Evolutionary conservation across 2,888 invertebrate species (phyloP).

Genomic region (Trachelus tabidus): DNA sequence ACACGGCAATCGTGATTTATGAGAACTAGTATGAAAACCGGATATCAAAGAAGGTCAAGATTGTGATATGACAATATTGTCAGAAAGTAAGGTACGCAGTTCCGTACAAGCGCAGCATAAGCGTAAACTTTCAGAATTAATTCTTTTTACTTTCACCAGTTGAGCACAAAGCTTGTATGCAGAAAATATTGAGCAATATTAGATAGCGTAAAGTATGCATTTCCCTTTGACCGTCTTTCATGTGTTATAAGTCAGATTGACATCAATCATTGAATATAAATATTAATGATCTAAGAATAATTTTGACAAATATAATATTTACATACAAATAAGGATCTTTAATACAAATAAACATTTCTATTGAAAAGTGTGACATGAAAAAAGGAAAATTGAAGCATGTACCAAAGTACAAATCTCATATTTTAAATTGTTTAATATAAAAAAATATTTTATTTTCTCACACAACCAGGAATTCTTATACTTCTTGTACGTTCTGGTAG

Average conservation of each 20-base stretch:
- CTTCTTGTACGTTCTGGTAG: background rate
- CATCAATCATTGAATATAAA: background rate
- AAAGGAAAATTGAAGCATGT: background rate
- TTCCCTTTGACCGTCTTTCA: background rate
- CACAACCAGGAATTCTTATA: background rate
- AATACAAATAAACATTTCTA: background rate
- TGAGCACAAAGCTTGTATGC: background rate
- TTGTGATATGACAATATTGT: background rate
- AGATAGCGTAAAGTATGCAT: background rate
- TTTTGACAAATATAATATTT: background rate
- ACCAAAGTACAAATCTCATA: no score
- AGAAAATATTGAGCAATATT: background rate
- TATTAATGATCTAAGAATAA: background rate
- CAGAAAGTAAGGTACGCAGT: background rate
- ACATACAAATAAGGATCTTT: background rate
- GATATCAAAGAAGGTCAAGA: background rate
- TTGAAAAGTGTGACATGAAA: background rate
- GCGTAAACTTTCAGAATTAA: background rate
- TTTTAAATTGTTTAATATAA: background rate
- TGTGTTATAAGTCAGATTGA: background rate
- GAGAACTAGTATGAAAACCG: background rate
- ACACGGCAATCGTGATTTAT: background rate
- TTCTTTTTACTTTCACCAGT: background rate
- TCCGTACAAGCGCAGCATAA: background rate
- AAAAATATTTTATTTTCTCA: background rate